Evolutionary conservation across 1,140 invertebrate genomes (phyloP).

Genomic region (Lepidostoma basale): DNA sequence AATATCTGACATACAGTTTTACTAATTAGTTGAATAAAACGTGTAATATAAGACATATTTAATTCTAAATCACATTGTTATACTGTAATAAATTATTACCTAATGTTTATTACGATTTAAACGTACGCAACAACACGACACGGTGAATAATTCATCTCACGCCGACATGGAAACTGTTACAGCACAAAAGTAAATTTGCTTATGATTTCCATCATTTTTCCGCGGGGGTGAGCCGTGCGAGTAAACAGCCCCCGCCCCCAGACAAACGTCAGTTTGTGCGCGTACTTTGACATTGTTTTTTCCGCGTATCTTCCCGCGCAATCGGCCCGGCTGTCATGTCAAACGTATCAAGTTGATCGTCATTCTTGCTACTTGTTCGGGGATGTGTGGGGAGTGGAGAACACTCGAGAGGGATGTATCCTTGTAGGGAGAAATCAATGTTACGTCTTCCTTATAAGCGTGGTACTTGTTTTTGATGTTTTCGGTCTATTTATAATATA

Average conservation of each 20-base stretch:
- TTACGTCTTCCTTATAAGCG: no score
- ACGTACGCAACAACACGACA: no score
- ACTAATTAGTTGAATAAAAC: no score
- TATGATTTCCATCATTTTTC: slow-evolving; percentile 23
- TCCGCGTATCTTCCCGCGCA: slow-evolving; percentile 37
- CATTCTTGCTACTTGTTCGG: background rate
- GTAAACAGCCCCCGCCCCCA: slow-evolving; percentile 11
- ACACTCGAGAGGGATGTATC: background rate
- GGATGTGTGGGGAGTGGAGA: background rate
- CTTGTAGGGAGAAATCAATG: background rate
- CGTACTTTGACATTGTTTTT: slow-evolving; percentile 43
- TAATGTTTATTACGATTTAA: no score
- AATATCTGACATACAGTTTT: no score
- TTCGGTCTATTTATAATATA: no score
- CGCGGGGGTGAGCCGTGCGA: slow-evolving; percentile 21
- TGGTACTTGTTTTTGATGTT: no score
- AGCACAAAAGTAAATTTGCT: slow-evolving; percentile 31
- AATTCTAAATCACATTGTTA: no score
- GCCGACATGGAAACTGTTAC: slow-evolving; percentile 12
- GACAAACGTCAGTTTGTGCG: slow-evolving; percentile 26
- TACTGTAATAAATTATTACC: no score
- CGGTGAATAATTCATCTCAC: slow-evolving; percentile 3
- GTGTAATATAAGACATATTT: no score
- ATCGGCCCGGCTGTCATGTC: slow-evolving; percentile 40
- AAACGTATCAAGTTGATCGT: slow-evolving; percentile 29